A percentile compares a stretch with the other conserved stretches of the same genome.
phyloP scores from a whole-genome alignment of 2,888 invertebrate genomes.

The Congeria kusceri region DNA sequence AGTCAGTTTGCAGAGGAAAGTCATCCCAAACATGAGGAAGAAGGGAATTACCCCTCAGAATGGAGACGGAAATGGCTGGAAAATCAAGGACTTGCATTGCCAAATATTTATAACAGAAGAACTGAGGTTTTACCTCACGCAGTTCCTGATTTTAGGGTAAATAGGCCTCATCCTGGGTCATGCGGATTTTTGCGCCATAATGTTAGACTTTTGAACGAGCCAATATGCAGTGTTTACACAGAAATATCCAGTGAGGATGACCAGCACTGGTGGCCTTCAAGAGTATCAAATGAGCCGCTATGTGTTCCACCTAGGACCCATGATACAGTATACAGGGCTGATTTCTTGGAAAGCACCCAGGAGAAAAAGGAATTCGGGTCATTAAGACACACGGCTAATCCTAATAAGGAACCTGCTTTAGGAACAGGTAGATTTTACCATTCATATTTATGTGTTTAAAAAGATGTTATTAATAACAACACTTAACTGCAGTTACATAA shows the following conservation, averaged over 20 bases:
- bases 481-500: no score
- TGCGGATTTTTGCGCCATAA: conserved; percentile 82
- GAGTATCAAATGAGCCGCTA: conserved; percentile 69
- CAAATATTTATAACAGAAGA: conserved; percentile 70
- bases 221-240: conserved; percentile 82
- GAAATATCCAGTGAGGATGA: conserved; percentile 71
- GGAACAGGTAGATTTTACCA: conserved; percentile 74
- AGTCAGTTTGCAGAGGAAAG: conserved; percentile 78
- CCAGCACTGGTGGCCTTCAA: conserved; percentile 80
- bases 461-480: no score
- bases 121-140: conserved; percentile 65
- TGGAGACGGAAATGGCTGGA: conserved; percentile 59
- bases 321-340: conserved; percentile 78
- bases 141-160: conserved; percentile 59
- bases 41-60: conserved; percentile 67
- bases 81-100: conserved; percentile 64
- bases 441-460: background rate
- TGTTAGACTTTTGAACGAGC: conserved; percentile 81
- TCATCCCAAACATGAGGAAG: conserved; percentile 66
- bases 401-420: conserved; percentile 75
- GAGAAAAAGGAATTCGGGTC: conserved; percentile 55
- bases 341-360: conserved; percentile 68
- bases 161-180: conserved; percentile 79
- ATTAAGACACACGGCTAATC: conserved; percentile 76
- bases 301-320: conserved; percentile 74